Percentiles rank a stretch among this genome's conserved stretches.
Conservation (phyloP, 1,140 invertebrate genomes). For the Lepeophtheirus salmonis region DNA sequence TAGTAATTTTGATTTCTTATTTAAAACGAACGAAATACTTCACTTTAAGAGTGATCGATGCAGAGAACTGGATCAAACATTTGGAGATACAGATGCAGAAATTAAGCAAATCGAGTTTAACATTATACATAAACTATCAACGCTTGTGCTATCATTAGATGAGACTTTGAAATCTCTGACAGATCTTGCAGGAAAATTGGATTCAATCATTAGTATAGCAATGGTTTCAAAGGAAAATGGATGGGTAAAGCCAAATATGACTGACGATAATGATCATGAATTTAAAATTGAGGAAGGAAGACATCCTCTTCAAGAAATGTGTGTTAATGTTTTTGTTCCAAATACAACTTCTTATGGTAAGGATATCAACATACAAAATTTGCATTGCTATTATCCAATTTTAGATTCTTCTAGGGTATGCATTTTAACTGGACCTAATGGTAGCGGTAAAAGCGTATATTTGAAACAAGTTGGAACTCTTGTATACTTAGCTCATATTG, state of each 20-base stretch:
- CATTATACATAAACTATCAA: conserved; percentile 8
- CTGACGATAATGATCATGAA: conserved; percentile 30
- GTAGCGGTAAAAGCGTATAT: conserved; percentile 78
- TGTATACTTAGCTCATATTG: conserved; percentile 64
- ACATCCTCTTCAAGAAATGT: conserved; percentile 55
- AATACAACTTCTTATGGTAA: conserved; percentile 35
- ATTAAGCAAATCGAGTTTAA: conserved; percentile 18
- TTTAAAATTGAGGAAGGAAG: conserved; percentile 49
- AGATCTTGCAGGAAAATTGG: conserved; percentile 16
- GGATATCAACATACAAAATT: neutral
- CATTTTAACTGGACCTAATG: conserved; percentile 68
- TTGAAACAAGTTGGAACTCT: conserved; percentile 60
- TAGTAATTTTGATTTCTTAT: conserved; percentile 1
- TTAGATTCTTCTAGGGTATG: neutral
- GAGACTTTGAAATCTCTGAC: conserved; percentile 1
- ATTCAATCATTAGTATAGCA: conserved; percentile 50
- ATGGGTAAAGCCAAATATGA: conserved; percentile 45
- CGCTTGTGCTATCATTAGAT: conserved; percentile 4
- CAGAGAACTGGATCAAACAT: conserved; percentile 18
- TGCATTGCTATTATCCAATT: neutral
- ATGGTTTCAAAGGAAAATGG: conserved; percentile 45
- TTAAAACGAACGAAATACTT: conserved; percentile 2
- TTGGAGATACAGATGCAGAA: conserved; percentile 15
- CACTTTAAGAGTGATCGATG: conserved; percentile 18
- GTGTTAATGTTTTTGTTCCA: conserved; percentile 43